Conservation (phyloP, 2,113 vertebrate species). For the Odontophorus gujanensis region DNA sequence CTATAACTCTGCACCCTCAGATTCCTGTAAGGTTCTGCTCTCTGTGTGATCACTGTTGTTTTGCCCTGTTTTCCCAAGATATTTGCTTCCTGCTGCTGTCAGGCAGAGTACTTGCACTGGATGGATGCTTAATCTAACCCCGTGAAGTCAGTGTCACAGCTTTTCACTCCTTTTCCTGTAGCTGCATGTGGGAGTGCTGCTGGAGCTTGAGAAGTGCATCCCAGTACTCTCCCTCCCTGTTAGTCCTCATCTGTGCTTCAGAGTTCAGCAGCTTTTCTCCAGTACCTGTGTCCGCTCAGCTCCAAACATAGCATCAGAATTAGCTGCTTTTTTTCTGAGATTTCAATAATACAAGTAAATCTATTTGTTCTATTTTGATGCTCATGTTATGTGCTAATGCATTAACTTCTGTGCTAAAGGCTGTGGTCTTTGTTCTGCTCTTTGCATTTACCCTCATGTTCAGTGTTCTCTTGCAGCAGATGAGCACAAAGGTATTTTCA, state of each 20-base stretch:
- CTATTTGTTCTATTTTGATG: neutral
- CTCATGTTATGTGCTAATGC: neutral
- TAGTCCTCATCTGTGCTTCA: conserved; percentile 14
- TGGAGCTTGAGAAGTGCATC: neutral
- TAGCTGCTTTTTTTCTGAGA: conserved; percentile 4
- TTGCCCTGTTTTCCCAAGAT: neutral
- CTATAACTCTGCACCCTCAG: neutral
- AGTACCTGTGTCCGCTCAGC: conserved; percentile 20
- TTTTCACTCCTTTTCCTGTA: neutral
- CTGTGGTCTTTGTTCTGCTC: conserved; percentile 13
- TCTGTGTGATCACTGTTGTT: neutral
- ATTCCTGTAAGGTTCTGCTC: neutral
- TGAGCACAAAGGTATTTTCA: conserved; percentile 10
- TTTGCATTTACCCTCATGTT: conserved; percentile 34
- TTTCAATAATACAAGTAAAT: conserved; percentile 23
- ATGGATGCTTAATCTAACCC: neutral
- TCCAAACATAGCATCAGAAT: conserved; percentile 24
- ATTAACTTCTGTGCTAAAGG: neutral
- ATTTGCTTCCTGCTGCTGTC: neutral
- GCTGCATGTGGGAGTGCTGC: neutral
- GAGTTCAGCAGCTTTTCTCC: conserved; percentile 34
- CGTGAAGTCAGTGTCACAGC: neutral
- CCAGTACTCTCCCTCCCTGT: neutral
- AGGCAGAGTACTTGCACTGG: neutral
- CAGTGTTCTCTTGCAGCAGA: conserved; percentile 16